Base-by-base conservation (phyloP, 2,888 invertebrate species). In the Hyles lineata region DNA sequence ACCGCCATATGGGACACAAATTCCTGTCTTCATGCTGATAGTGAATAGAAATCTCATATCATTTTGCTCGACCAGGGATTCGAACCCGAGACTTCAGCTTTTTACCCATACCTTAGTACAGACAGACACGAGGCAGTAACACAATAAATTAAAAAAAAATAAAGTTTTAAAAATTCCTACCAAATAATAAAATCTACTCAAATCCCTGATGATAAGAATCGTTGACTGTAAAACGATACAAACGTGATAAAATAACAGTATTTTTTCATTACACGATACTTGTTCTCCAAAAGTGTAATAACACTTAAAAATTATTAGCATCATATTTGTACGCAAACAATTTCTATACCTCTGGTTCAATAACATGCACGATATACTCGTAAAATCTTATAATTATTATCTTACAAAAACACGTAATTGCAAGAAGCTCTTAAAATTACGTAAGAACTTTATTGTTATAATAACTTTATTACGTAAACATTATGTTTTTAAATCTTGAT, bases 241-340 rank as follows among this genome's bases (percentile, higher is more conserved):
- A 17, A 17, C 50, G 52, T 52, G 19, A 62, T 32, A 32, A 32
- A 29, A 62, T 62, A 62, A 62, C 61, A 62, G 61, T 62, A 19
- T 29, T 15, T 25, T 60, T 23, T 9, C 15, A 25, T 60, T 60
- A 60, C 52, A 17, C 52, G 55, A 60, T 60, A 25, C 29, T 17
- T 9, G 23, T 25, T 60, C 6, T 17, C 29, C 43, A 50, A 21
- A 67, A 67, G 50, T 23, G n/a, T n/a, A 55, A 67, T 63, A 67
- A 67, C 67, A 67, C 21, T 67, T 50, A 67, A 67, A 63, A 67
- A 23, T 67, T 50, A 67, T 67, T 67, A 50, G 21, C 43, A 67
- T 50, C 15, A 5, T 35, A 50, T 11, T 21, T 63, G 35, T 43
- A 23, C 17, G 43, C n/a, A 50, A 23, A 32, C n/a, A 29, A 43